Conservation (phyloP, 2,888 invertebrate species). For the Notocelia uddmanniana region DNA sequence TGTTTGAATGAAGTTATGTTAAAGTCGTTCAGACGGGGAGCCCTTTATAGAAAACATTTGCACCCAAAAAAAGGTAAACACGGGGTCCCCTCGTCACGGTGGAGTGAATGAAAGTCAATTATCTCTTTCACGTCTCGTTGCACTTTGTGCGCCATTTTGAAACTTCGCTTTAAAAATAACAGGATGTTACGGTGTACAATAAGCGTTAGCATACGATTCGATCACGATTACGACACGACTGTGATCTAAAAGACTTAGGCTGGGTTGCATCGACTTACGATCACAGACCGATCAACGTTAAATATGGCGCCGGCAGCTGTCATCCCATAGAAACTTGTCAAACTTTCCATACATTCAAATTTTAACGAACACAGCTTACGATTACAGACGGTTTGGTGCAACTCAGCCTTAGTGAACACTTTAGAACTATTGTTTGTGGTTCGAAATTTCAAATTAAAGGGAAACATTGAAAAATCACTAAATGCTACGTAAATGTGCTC, state of each 20-base stretch:
- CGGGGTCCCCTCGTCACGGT: constrained; percentile 34
- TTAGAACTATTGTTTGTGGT: too few species aligned
- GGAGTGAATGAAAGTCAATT: constrained; percentile 43
- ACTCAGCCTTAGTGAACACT: too few species aligned
- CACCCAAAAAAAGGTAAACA: constrained; percentile 9
- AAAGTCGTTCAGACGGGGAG: neutral
- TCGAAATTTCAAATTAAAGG: too few species aligned
- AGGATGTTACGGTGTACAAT: constrained; percentile 31
- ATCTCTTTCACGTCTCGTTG: constrained; percentile 38
- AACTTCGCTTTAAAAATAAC: constrained; percentile 21
- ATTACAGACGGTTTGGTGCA: too few species aligned
- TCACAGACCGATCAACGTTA: too few species aligned
- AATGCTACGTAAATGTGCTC: too few species aligned
- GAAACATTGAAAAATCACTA: too few species aligned
- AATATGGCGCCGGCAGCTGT: too few species aligned
- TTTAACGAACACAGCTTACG: too few species aligned
- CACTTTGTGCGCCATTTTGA: constrained; percentile 29
- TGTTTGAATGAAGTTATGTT: neutral
- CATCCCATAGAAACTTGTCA: too few species aligned
- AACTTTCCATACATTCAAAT: too few species aligned
- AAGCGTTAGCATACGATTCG: neutral
- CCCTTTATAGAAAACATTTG: neutral
- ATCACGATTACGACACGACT: constrained; percentile 3
- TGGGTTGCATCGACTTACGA: too few species aligned
- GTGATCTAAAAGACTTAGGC: neutral